Percentiles rank a stretch among this genome's conserved stretches.
Conservation (phyloP, 2,113 vertebrate genomes). For the Oenanthe melanoleuca region DNA sequence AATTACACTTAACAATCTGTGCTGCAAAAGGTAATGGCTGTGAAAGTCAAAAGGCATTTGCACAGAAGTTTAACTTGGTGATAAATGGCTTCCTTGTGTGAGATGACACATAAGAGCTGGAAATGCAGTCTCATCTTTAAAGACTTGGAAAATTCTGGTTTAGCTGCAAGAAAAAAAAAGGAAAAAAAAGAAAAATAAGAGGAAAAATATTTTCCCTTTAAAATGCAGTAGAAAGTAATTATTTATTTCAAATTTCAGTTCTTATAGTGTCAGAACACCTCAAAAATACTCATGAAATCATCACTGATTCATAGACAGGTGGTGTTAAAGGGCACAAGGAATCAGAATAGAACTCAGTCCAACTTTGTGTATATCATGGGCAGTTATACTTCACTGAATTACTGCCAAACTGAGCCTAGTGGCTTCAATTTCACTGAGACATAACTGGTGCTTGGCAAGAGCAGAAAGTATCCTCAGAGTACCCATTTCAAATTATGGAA, state of each 20-base stretch:
- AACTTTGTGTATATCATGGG: neutral
- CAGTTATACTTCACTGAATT: slow-evolving; percentile 11
- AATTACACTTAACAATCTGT: slow-evolving; percentile 26
- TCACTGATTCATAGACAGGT: neutral
- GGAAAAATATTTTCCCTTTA: neutral
- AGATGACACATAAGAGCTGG: neutral
- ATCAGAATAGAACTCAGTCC: neutral
- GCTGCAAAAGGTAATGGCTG: neutral
- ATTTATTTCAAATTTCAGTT: neutral
- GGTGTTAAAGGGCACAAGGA: neutral
- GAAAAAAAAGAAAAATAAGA: no score
- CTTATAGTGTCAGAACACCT: neutral
- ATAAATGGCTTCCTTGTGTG: neutral
- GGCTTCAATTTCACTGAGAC: slow-evolving; percentile 32
- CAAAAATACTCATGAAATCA: neutral
- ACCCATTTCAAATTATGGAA: slow-evolving; percentile 50
- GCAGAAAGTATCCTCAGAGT: slow-evolving; percentile 48
- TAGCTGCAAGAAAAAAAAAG: neutral
- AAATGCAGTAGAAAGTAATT: neutral
- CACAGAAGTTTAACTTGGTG: neutral
- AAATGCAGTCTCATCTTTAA: neutral
- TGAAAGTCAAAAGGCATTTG: slow-evolving; percentile 12
- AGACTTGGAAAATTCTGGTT: neutral
- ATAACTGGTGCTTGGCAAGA: slow-evolving; percentile 43
- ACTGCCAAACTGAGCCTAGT: slow-evolving; percentile 27